Evolutionary conservation across 1,140 invertebrate species (phyloP).

Genomic region (Plectrocnemia conspersa): DNA sequence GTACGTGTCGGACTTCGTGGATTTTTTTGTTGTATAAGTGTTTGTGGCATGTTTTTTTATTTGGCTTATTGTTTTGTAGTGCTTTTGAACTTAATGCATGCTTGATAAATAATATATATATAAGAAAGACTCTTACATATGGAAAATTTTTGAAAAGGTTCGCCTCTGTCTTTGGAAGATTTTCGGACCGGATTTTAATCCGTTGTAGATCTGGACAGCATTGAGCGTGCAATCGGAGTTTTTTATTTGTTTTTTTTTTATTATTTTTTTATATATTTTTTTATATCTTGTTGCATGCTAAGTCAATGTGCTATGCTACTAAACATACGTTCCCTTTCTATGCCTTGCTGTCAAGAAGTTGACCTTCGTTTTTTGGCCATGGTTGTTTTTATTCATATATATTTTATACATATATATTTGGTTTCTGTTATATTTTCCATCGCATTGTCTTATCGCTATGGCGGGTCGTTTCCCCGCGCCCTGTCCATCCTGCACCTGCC

Average conservation of each 20-base stretch:
- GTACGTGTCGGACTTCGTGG: too few species aligned
- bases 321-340: constrained; percentile 46
- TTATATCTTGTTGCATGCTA: constrained; percentile 46
- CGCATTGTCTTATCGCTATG: not conserved
- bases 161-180: too few species aligned
- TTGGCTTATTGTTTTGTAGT: too few species aligned
- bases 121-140: too few species aligned
- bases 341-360: constrained; percentile 80
- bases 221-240: not conserved
- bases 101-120: too few species aligned
- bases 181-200: too few species aligned
- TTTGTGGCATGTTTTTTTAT: too few species aligned
- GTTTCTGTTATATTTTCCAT: constrained; percentile 24
- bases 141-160: too few species aligned
- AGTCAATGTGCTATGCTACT: constrained; percentile 49
- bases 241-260: not conserved
- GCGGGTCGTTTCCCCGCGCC: constrained; percentile 7
- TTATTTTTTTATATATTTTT: constrained; percentile 29
- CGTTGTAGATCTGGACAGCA: not conserved
- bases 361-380: constrained; percentile 85
- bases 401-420: constrained; percentile 42
- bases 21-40: too few species aligned
- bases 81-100: too few species aligned
- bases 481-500: constrained; percentile 51
- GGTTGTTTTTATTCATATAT: constrained; percentile 57